Base-by-base conservation (phyloP, 1,140 invertebrate genomes). In the Scylla paramamosain region DNA sequence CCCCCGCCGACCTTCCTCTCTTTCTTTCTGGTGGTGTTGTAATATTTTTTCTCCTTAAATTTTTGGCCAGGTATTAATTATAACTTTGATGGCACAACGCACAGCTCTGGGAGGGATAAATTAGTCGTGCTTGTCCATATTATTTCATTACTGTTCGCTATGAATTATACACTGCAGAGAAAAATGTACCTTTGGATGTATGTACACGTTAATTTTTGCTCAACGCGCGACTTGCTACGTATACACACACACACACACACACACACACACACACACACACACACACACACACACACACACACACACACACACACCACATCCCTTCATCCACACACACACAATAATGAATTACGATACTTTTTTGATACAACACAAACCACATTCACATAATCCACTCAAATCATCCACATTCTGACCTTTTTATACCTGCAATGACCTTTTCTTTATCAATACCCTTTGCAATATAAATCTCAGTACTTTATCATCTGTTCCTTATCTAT, bases 1-100 rank as follows among this genome's bases (percentile, higher is more conserved):
- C 10, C 52, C 52, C 16, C 0, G 12, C 52, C 52, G 12, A 12
- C 52, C 52, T 20, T 59, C 52, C 52, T 20, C 52, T 32, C 52
- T 91, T 25, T n/a, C 12, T 86, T 29, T 39, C 28, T 86, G 10
- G 52, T 87, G 86, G 14, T 87, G 86, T n/a, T 87, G 86, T 39
- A 32, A n/a, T 77, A 77, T 77, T 77, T 77, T 77, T 77, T n/a
- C 67, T 25, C 67, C 67, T 77, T n/a, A 7, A n/a, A n/a, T 77
- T 77, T 77, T 77, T n/a, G 67, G 67, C 20, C 67, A 77, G 67
- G 67, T 77, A 77, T 77, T 77, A 77, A 77, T 77, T 77, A 77
- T 77, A 77, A 77, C 67, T 77, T 77, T 77, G 67, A 77, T 77
- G 67, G 67, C 67, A 25, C 20, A 77, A 77, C 67, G 20, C 67